phyloP scores from a whole-genome alignment of 2,797 vertebrate species.

The Lemur catta region DNA sequence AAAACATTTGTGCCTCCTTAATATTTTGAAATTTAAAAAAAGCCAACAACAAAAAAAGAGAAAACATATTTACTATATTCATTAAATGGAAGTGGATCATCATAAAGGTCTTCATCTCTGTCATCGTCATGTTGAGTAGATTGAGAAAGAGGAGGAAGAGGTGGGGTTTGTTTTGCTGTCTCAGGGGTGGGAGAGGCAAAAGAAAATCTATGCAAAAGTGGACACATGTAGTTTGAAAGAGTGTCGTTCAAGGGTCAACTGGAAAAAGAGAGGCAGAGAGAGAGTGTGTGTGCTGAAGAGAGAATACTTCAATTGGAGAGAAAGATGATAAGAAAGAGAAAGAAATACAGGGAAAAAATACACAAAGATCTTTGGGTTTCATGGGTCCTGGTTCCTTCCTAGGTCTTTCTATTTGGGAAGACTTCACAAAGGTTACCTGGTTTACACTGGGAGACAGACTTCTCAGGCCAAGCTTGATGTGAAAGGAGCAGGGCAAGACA shows the following conservation, averaged over 20 bases:
- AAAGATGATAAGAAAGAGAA: not conserved
- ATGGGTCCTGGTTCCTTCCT: not conserved
- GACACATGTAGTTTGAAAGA: not conserved
- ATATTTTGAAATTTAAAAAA: too few species aligned
- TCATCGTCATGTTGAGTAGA: too few species aligned
- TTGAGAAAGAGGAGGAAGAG: too few species aligned
- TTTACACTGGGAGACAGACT: not conserved
- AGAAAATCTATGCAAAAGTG: not conserved
- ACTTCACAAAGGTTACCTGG: not conserved
- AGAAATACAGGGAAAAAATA: not conserved
- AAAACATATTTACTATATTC: too few species aligned
- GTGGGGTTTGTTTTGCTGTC: not conserved
- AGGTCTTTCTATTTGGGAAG: not conserved
- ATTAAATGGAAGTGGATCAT: too few species aligned
- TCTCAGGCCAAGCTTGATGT: not conserved
- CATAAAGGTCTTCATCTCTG: too few species aligned
- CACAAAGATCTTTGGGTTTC: not conserved
- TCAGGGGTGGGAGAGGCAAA: not conserved
- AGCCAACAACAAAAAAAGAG: too few species aligned
- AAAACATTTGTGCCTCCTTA: too few species aligned
- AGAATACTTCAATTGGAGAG: not conserved
- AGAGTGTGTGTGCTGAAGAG: not conserved
- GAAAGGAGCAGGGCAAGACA: not conserved
- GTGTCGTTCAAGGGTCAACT: not conserved
- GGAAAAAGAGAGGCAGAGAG: not conserved